Evolutionary conservation across 2,113 vertebrate genomes (phyloP).

Genomic region (Vidua chalybeata): DNA sequence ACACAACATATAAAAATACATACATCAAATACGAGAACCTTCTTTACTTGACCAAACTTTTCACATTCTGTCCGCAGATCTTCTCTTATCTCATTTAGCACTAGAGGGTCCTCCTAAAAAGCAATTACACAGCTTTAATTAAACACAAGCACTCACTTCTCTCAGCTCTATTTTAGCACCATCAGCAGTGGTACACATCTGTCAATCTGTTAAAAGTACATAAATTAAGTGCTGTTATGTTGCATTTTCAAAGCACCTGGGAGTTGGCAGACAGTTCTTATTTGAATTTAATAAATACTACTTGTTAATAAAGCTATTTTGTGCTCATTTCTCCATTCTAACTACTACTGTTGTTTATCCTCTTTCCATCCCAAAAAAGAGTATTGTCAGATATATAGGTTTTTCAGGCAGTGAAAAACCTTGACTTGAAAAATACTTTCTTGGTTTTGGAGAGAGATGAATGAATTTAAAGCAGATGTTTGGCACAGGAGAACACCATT

Average conservation of each 20-base stretch:
- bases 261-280: neutral
- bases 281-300: neutral
- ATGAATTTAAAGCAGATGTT: neutral
- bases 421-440: neutral
- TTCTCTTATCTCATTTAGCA: conserved; percentile 94
- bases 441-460: neutral
- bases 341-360: neutral
- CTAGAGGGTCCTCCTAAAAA: conserved; percentile 92
- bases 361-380: neutral
- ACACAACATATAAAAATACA: conserved; percentile 50
- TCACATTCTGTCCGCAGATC: conserved; percentile 92
- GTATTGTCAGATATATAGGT: neutral
- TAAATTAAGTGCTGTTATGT: neutral
- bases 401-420: neutral
- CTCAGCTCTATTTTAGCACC: neutral
- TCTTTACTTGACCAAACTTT: conserved; percentile 95
- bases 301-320: neutral
- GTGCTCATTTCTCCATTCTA: neutral
- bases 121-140: neutral
- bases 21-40: conserved; percentile 97
- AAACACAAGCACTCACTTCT: neutral
- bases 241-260: neutral
- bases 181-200: neutral
- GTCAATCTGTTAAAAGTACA: neutral
- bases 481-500: neutral